Conservation (phyloP, 1,140 invertebrate genomes). For the Oryctes rhinoceros region DNA sequence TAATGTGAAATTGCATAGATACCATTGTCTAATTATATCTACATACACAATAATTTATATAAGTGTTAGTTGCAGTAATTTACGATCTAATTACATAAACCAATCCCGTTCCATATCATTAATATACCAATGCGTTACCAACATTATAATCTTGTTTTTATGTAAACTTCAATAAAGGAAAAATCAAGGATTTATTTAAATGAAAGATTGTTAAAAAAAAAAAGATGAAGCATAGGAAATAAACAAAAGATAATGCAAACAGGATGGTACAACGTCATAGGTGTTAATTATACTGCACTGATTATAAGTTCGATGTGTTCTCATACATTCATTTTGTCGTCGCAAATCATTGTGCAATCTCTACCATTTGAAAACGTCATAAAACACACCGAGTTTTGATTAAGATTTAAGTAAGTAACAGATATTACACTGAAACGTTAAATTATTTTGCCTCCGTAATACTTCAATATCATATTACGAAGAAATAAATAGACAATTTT, state of each 20-base stretch:
- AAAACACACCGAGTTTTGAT: no score
- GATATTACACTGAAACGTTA: no score
- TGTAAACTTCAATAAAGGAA: background rate
- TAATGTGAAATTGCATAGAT: constrained; percentile 31
- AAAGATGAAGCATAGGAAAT: background rate
- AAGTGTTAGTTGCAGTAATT: constrained; percentile 23
- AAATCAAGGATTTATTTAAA: constrained; percentile 32
- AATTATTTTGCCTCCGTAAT: no score
- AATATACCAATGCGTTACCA: constrained; percentile 9
- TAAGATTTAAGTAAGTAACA: no score
- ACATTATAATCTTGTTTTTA: constrained; percentile 16
- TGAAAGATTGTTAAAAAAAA: background rate
- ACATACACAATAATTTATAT: constrained; percentile 30
- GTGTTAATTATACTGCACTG: background rate
- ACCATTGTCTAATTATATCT: constrained; percentile 11
- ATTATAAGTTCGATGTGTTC: background rate
- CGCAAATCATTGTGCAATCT: no score
- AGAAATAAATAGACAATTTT: no score
- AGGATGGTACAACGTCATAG: background rate
- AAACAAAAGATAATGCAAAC: background rate
- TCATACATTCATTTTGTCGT: no score
- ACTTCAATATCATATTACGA: no score
- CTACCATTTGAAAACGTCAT: no score
- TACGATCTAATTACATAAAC: constrained; percentile 24
- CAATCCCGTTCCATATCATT: constrained; percentile 26